A percentile compares a stretch with the other conserved stretches of the same genome.
These are phyloP conservation scores for Leptopilina clavipes DNA, from an alignment of 1,140 invertebrate species.

Conservation along the genomic window DNA sequence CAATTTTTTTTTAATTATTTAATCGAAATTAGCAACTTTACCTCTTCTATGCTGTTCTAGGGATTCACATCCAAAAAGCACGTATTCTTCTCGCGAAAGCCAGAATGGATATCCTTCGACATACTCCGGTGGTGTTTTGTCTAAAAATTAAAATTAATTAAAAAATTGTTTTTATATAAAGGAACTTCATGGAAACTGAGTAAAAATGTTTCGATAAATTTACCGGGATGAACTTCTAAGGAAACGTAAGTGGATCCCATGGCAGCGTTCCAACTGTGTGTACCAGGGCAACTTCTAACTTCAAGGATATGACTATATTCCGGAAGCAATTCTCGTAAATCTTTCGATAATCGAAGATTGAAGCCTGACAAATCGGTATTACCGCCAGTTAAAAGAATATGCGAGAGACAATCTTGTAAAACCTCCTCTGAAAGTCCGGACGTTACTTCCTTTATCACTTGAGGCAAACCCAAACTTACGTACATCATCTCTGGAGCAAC, in stretches of 20 bases:
- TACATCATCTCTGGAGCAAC: constrained; percentile 76
- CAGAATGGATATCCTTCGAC: constrained; percentile 73
- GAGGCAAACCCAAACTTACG: constrained; percentile 69
- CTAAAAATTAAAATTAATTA: constrained; percentile 50
- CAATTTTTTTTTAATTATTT: background rate
- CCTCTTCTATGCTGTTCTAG: constrained; percentile 62
- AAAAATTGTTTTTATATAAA: too few species aligned
- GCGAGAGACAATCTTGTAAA: constrained; percentile 71
- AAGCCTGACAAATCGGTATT: constrained; percentile 75
- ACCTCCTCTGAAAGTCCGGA: constrained; percentile 68
- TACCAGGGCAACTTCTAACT: constrained; percentile 71
- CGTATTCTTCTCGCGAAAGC: constrained; percentile 75
- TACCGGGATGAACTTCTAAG: constrained; percentile 72
- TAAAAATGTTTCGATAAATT: constrained; percentile 42
- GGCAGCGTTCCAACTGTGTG: constrained; percentile 74
- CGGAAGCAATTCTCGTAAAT: constrained; percentile 72
- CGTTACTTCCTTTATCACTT: constrained; percentile 73
- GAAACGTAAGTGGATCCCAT: constrained; percentile 75
- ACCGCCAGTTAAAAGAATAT: constrained; percentile 75
- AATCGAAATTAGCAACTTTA: constrained; percentile 23
- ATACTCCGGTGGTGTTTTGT: constrained; percentile 72
- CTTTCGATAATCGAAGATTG: constrained; percentile 69
- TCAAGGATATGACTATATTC: constrained; percentile 71
- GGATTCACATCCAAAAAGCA: constrained; percentile 74
- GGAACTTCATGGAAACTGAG: too few species aligned